These are phyloP conservation scores for Dasypogon diadema DNA, from an alignment of 2,888 invertebrate genomes.

Conservation along the genomic window DNA sequence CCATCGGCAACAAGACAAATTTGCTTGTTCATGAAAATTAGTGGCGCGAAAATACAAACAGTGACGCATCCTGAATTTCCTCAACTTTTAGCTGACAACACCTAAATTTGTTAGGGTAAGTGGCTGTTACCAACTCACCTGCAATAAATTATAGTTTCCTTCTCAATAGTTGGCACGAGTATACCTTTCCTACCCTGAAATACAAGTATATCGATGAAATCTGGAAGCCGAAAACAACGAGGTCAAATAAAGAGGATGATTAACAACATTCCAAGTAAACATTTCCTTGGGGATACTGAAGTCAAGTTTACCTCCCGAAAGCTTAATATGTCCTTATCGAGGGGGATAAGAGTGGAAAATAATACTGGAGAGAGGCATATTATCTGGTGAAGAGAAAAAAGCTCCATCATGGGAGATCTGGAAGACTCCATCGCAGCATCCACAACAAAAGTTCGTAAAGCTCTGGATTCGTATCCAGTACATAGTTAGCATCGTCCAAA, in stretches of 20 bases:
- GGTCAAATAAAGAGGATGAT: constrained; percentile 47
- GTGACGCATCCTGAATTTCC: too few species aligned
- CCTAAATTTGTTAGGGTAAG: constrained; percentile 1
- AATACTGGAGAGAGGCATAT: not conserved
- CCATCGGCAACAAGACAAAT: too few species aligned
- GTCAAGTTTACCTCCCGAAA: not conserved
- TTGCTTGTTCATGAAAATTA: too few species aligned
- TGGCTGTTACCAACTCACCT: constrained; percentile 16
- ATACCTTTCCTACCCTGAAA: not conserved
- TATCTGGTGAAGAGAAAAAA: not conserved
- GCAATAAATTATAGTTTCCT: constrained; percentile 23
- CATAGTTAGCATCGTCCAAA: constrained; percentile 50
- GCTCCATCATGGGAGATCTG: not conserved
- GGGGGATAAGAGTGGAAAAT: constrained; percentile 25
- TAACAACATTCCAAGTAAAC: constrained; percentile 16
- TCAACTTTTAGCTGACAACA: constrained; percentile 2
- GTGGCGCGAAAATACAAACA: too few species aligned
- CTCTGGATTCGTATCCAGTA: constrained; percentile 25
- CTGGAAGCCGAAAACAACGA: constrained; percentile 22
- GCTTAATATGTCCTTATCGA: not conserved
- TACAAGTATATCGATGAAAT: not conserved
- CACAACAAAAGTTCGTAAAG: constrained; percentile 32
- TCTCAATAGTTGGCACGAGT: constrained; percentile 6
- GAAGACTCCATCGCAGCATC: not conserved
- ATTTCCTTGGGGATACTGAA: constrained; percentile 18